Percentiles rank a stretch among this genome's conserved stretches.
Evolutionary conservation across 2,113 vertebrate species (phyloP).

Genomic region (Macrotis lagotis): DNA sequence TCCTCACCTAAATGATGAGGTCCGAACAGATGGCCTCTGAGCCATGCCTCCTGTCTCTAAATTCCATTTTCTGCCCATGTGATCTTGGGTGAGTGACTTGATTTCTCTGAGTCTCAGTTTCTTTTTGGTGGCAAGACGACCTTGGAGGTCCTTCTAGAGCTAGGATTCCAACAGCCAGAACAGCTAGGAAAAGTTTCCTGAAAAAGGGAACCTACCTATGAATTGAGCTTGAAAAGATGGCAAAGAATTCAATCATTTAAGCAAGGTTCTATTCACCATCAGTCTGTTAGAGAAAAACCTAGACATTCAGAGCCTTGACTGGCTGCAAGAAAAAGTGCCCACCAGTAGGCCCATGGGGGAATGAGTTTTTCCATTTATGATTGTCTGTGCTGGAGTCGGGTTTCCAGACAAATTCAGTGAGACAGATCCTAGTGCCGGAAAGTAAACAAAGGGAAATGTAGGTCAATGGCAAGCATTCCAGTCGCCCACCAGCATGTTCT

Average conservation of each 20-base stretch:
- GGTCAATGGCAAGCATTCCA: background rate
- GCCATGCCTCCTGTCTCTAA: background rate
- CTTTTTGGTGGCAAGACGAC: background rate
- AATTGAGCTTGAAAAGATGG: background rate
- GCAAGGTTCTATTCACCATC: background rate
- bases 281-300: background rate
- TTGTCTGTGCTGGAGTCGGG: background rate
- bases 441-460: conserved; percentile 32
- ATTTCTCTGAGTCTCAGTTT: conserved; percentile 2
- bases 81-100: background rate
- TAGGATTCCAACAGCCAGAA: background rate
- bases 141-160: background rate
- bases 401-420: conserved; percentile 16
- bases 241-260: background rate
- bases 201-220: background rate
- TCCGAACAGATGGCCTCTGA: background rate
- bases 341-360: background rate
- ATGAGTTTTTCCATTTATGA: background rate
- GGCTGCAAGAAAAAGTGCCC: background rate
- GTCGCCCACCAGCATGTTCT: background rate
- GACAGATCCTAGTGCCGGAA: conserved; percentile 1
- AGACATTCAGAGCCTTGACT: background rate
- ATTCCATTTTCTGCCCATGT: background rate
- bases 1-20: background rate
- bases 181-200: background rate